Evolutionary conservation across 2,113 vertebrate species (phyloP), one percentile per base, ranked within the genome.

Genomic region (Microcebus murinus): DNA sequence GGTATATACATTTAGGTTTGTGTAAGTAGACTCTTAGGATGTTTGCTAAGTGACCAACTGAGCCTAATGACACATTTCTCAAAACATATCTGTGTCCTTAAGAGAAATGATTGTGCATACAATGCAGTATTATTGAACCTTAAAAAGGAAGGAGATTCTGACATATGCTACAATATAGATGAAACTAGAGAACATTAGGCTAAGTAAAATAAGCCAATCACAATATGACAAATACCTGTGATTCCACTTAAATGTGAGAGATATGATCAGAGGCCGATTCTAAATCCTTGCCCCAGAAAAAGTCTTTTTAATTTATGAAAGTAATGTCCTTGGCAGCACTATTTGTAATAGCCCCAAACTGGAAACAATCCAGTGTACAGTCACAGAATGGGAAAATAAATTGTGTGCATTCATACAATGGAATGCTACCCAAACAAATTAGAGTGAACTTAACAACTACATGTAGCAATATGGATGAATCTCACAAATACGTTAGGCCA

Each of bases 401-500:
- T 96, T 90, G 25, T 45, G 14, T 83, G 29, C 52, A 36, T 73
- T 76, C 25, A 68, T 81, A 21, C 2, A 90, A 0, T 94, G 36
- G 11, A 81, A 90, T 42, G 9, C 45, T 31, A 4, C n/a, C 20
- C 86, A 85, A 93, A 63, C 65, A 67, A 67, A 10, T 79, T 87
- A 61, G 45, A 42, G 57, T 74, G 48, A 74, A 79, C 14, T 90
- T 59, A 96, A 55, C 4, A 90, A 52, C 29, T 52, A 4, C 21
- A 48, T 74, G 3, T 36, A 71, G 23, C 55, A 59, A 17, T 45
- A 71, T 25, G 42, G 45, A 92, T 90, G 68, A 90, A 57, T 77
- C 59, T 65, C 67, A 92, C 42, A 87, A 70, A 70, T 83, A 83
- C 67, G 8, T 80, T 88, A 42, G 90, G 34, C 52, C 96, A 76